phyloP scores from a whole-genome alignment of 2,888 invertebrate species.

The Penaeus monodon region DNA sequence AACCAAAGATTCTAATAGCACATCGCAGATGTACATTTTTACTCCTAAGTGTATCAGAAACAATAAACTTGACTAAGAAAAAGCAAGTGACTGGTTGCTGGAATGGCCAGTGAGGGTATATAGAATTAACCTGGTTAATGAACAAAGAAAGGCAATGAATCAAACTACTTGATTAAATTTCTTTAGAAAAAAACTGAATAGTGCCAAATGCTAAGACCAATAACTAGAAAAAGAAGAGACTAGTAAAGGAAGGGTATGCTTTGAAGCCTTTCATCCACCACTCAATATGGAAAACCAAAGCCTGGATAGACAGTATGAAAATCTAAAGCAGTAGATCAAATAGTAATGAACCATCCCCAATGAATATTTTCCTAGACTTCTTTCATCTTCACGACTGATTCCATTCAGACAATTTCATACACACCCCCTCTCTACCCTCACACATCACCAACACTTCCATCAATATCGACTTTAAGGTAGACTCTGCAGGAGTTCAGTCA shows the following conservation, averaged over 20 bases:
- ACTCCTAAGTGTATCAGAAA: no score
- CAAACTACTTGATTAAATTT: no score
- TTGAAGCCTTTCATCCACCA: conserved; percentile 5
- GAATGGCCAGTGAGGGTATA: no score
- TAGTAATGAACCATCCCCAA: neutral
- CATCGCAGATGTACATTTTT: no score
- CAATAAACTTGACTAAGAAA: no score
- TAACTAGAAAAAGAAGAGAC: neutral
- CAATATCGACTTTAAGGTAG: conserved; percentile 54
- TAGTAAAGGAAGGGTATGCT: neutral
- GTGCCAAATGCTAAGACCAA: neutral
- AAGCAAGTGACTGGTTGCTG: no score
- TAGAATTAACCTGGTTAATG: neutral
- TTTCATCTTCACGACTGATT: no score
- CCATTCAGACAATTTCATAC: no score
- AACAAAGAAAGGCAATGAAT: neutral
- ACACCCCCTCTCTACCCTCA: neutral
- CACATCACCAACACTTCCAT: neutral
- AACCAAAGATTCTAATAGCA: no score
- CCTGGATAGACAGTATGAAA: neutral
- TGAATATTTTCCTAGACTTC: neutral
- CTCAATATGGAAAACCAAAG: neutral
- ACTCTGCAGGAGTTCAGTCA: conserved; percentile 73
- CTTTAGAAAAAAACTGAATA: no score
- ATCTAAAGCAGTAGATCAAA: neutral